phyloP scores from a whole-genome alignment of 2,888 invertebrate genomes.

The Ethmia dodecea region DNA sequence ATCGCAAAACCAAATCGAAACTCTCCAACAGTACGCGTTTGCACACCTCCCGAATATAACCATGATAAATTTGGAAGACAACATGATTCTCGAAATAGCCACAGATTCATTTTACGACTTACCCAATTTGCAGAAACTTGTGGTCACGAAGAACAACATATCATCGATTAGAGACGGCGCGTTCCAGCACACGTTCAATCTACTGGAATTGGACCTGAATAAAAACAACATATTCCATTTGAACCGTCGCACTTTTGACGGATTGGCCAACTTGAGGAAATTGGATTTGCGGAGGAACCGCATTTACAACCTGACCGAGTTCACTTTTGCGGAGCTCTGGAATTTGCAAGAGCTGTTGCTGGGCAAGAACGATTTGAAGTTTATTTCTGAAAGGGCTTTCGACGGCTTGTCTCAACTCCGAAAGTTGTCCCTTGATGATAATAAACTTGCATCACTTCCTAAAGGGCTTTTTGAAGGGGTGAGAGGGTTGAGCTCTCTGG shows the following conservation, averaged over 20 bases:
- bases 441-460: slow-evolving; percentile 84
- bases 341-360: slow-evolving; percentile 83
- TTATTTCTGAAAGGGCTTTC: slow-evolving; percentile 87
- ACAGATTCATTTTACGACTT: slow-evolving; percentile 85
- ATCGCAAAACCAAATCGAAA: slow-evolving; percentile 83
- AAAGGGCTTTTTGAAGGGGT: slow-evolving; percentile 85
- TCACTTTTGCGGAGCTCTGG: slow-evolving; percentile 88
- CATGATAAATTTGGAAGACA: slow-evolving; percentile 84
- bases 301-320: slow-evolving; percentile 86
- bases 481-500: slow-evolving; percentile 83
- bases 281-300: slow-evolving; percentile 86
- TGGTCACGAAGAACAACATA: slow-evolving; percentile 91
- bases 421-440: slow-evolving; percentile 85
- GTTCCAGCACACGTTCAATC: slow-evolving; percentile 83
- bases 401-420: slow-evolving; percentile 85
- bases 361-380: slow-evolving; percentile 83
- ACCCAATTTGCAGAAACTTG: slow-evolving; percentile 84
- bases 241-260: slow-evolving; percentile 87
- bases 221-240: slow-evolving; percentile 85
- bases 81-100: slow-evolving; percentile 85
- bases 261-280: slow-evolving; percentile 83
- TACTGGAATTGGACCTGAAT: slow-evolving; percentile 89
- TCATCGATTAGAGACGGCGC: slow-evolving; percentile 90
- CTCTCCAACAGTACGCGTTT: slow-evolving; percentile 82
- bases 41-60: slow-evolving; percentile 84